Evolutionary conservation across 2,113 vertebrate species (phyloP).

Genomic region (Notechis scutatus): DNA sequence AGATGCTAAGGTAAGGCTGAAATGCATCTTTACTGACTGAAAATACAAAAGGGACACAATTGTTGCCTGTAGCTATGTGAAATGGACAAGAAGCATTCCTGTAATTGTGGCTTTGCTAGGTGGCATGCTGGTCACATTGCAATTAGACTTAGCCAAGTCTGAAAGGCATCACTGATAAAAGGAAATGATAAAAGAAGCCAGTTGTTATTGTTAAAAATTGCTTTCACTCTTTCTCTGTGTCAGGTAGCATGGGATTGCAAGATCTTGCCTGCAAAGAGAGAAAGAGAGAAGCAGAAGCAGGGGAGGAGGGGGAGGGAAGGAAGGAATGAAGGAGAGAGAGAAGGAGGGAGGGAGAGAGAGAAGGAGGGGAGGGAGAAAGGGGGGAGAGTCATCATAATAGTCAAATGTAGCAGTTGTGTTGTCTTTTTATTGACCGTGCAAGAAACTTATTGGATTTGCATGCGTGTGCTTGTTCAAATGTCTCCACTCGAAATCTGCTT

Average conservation of each 20-base stretch:
- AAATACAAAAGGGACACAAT: not conserved
- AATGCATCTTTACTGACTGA: not conserved
- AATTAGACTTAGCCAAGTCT: not conserved
- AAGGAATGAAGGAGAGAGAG: too few relatives aligned
- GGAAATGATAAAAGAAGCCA: not conserved
- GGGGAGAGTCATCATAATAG: not conserved
- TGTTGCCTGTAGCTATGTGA: not conserved
- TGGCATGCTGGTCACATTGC: not conserved
- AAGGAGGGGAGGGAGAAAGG: too few relatives aligned
- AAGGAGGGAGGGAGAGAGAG: not conserved
- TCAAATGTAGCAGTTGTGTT: not conserved
- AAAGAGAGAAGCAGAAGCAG: too few relatives aligned
- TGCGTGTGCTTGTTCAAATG: not conserved
- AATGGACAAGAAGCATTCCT: not conserved
- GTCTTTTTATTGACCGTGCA: not conserved
- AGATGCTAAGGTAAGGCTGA: not conserved
- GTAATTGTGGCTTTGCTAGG: not conserved
- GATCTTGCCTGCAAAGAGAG: not conserved
- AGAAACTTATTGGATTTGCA: not conserved
- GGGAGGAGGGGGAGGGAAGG: too few relatives aligned
- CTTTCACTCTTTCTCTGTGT: not conserved
- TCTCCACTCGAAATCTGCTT: not conserved
- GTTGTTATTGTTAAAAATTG: not conserved
- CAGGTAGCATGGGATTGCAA: not conserved
- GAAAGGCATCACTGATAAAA: not conserved